phyloP scores from a whole-genome alignment of 2,113 vertebrate species.

The Upupa epops region DNA sequence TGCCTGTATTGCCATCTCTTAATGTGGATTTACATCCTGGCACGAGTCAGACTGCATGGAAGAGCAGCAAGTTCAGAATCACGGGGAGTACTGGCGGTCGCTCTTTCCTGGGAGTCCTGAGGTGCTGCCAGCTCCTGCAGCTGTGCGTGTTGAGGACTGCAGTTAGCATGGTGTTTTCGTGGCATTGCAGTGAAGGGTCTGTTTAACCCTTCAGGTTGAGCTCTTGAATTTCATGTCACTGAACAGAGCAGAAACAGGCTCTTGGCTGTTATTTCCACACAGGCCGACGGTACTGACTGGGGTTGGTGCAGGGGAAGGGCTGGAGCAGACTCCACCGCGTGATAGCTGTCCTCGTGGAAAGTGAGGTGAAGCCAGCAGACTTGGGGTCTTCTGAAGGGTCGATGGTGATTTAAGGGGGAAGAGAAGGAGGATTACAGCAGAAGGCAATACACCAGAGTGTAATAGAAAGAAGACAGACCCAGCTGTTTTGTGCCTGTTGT shows the following conservation, averaged over 20 bases:
- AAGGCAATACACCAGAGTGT: background rate
- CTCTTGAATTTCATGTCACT: background rate
- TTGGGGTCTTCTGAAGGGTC: background rate
- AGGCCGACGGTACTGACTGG: background rate
- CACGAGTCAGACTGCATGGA: background rate
- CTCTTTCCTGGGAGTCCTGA: too few relatives aligned
- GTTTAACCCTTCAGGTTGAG: background rate
- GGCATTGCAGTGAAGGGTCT: background rate
- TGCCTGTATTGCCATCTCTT: background rate
- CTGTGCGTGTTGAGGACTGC: background rate
- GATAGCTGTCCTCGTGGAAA: background rate
- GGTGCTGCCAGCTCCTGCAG: background rate
- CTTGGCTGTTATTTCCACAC: background rate
- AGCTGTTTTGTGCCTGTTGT: background rate
- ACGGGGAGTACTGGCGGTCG: background rate
- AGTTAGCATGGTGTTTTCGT: background rate
- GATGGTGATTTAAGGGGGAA: background rate
- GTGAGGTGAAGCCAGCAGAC: background rate
- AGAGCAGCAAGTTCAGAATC: conserved; percentile 24
- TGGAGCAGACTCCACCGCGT: background rate
- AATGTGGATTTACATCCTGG: conserved; percentile 25
- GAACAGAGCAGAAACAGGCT: background rate
- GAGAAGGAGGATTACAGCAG: background rate
- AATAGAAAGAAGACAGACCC: background rate
- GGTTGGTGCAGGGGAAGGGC: background rate